Base-by-base conservation (phyloP, 2,888 invertebrate species). In the Andrena dorsata region DNA sequence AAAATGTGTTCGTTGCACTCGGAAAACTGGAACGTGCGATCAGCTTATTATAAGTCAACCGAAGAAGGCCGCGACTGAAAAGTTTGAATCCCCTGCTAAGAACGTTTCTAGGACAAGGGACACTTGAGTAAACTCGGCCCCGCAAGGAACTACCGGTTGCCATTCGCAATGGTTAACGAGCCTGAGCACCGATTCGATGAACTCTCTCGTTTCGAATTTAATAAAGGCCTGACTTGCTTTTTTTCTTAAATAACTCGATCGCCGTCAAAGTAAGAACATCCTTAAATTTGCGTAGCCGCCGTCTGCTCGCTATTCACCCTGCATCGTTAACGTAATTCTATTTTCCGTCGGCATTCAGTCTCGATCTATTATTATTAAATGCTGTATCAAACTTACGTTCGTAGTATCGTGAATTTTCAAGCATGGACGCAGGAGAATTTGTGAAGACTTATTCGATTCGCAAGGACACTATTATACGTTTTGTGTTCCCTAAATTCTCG, bases 91-190 rank as follows among this genome's bases (percentile, higher is more conserved):
- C 84, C 76, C 69, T 72, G 82, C 76, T 76, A 75, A 78, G 82
- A 76, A 77, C 86, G 84, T 88, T 88, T 88, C 85, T 88, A 83
- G 88, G 88, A 86, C 88, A 88, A 88, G 85, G 80, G 85, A 88
- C 83, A 69, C 88, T 88, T 74, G 88, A 88, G 79, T 77, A 83
- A 88, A 83, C 85, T 88, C 88, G 28, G 76, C 64, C 73, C 23
- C 65, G 76, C 85, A 69, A 83, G 77, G 83, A 88, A 86, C 82
- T 70, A 60, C 77, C 72, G 76, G 80, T 78, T 78, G 75, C 78
- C 72, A 66, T 72, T 69, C 71, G 47, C 58, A 76, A 47, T 69
- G 76, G 86, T 84, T 87, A 87, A 87, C 88, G 88, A 87, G 86
- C 79, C 77, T 65, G 84, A 77, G 79, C 69, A 70, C 68, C 79